A percentile compares a stretch with the other conserved stretches of the same genome.
Conservation (phyloP, 2,888 invertebrate genomes). For the Acanthoscelides obtectus region DNA sequence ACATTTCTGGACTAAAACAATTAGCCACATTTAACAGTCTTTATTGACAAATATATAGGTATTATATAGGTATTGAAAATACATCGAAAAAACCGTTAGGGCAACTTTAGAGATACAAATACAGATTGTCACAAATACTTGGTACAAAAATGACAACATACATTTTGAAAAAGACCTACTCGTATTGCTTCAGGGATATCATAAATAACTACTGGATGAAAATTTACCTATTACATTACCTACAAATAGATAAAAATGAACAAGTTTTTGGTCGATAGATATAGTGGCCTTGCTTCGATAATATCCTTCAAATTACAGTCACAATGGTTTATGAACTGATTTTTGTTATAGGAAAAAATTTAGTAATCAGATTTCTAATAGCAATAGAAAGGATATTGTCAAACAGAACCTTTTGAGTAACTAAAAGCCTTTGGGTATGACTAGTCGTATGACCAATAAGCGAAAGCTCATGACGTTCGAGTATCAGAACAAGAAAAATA, state of each 20-base stretch:
- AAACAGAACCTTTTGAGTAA: not conserved
- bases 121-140: not conserved
- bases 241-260: not conserved
- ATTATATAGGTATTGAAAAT: not conserved
- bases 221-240: not conserved
- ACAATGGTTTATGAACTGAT: too few relatives aligned
- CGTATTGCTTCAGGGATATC: not conserved
- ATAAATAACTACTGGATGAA: not conserved
- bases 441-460: conserved; percentile 10
- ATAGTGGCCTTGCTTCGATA: not conserved
- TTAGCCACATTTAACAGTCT: not conserved
- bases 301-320: not conserved
- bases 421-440: conserved; percentile 18
- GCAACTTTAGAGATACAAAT: not conserved
- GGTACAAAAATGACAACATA: not conserved
- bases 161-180: not conserved
- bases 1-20: too few relatives aligned
- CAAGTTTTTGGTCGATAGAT: not conserved
- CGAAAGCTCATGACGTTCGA: not conserved
- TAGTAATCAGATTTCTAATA: too few relatives aligned
- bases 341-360: too few relatives aligned
- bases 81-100: not conserved
- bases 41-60: not conserved
- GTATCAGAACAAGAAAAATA: not conserved
- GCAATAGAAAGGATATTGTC: not conserved